Evolutionary conservation across 2,113 vertebrate species (phyloP).

Genomic region (Ardeotis arabs): DNA sequence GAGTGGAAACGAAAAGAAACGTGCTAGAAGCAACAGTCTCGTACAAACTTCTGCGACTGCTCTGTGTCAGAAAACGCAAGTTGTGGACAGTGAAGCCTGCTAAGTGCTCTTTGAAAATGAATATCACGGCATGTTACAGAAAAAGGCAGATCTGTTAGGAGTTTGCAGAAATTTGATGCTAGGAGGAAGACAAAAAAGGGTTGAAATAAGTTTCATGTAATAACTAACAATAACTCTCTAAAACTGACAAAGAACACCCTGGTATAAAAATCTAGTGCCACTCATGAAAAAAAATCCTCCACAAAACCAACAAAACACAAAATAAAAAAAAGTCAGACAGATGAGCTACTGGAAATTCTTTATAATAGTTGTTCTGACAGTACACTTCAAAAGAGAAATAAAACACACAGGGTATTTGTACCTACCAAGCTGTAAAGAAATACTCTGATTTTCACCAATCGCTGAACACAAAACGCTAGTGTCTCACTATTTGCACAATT

Average conservation of each 20-base stretch:
- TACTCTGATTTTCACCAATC: neutral
- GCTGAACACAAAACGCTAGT: neutral
- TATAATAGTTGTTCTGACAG: neutral
- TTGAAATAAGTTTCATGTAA: neutral
- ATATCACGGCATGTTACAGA: fast-evolving
- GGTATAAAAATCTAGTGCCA: neutral
- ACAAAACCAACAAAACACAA: too few species aligned
- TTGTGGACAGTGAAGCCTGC: neutral
- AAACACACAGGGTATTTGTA: neutral
- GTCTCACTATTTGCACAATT: neutral
- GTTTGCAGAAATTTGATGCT: too few species aligned
- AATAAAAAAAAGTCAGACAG: neutral
- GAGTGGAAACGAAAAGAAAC: neutral
- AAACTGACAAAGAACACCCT: neutral
- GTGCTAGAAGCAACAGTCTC: neutral
- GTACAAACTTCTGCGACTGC: neutral
- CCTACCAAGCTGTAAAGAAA: neutral
- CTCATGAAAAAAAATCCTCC: neutral
- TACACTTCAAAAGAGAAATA: neutral
- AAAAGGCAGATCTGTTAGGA: neutral
- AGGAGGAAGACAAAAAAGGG: too few species aligned
- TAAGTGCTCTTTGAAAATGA: neutral
- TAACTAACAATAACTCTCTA: neutral
- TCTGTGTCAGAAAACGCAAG: neutral
- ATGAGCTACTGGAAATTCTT: neutral